Evolutionary conservation across 2,888 invertebrate species (phyloP).

Genomic region (Odontothrips loti): DNA sequence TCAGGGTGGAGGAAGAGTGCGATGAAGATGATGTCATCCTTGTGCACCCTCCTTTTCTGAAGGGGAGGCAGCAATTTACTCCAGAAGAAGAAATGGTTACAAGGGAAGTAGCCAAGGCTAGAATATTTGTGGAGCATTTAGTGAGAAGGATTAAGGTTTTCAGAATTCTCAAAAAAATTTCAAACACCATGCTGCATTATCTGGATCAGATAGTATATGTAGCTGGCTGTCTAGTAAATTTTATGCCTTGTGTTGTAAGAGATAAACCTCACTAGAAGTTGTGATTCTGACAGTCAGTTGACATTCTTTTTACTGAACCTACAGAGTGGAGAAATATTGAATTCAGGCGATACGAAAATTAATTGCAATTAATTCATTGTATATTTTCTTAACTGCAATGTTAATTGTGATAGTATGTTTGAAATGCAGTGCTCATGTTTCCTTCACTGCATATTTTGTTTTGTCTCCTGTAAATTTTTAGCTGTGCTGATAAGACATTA

Average conservation of each 20-base stretch:
- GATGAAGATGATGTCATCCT: not conserved
- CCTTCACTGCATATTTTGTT: no score
- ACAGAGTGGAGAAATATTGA: no score
- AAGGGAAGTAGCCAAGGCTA: not conserved
- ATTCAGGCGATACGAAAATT: no score
- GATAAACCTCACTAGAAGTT: not conserved
- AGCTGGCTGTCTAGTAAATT: not conserved
- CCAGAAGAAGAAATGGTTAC: not conserved
- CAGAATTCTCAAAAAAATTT: not conserved
- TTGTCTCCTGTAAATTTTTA: no score
- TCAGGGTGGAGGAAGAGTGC: not conserved
- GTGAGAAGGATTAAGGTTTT: not conserved
- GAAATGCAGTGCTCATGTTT: no score
- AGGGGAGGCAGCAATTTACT: not conserved
- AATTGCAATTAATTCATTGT: no score
- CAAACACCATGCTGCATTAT: not conserved
- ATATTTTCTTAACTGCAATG: no score
- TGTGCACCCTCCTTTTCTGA: not conserved
- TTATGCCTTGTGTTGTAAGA: not conserved
- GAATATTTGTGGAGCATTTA: not conserved
- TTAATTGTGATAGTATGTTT: no score
- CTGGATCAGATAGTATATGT: not conserved
- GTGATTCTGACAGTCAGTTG: no score
- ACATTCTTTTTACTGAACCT: no score
- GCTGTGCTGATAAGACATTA: no score